Evolutionary conservation across 2,797 vertebrate species (phyloP), one percentile per base, ranked within the genome.

Genomic region (Gymnodraco acuticeps): DNA sequence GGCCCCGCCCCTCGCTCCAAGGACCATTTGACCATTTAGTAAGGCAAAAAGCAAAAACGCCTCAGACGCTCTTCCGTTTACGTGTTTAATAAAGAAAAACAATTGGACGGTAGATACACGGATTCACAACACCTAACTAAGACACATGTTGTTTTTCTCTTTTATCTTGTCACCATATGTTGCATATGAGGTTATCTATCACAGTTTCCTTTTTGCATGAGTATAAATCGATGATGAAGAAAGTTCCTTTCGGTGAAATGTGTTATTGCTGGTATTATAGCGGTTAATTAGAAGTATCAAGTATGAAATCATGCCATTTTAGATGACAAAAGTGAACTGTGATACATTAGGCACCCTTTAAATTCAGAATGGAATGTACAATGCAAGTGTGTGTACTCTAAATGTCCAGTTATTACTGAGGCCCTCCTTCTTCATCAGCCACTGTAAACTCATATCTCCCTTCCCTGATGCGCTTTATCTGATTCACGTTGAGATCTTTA

Each of bases 401-500:
- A 58, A 55, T 56, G 27, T 19, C 45, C 43, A 59, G 77, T 64
- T 75, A 66, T 77, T 73, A 60, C 48, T 56, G 48, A 20, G 12
- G 11, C 54, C 10, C 50, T 54, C 41, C 47, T 59, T 72, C 71
- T 42, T 50, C 42, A 66, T 73, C 45, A 74, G 38, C 67, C 51
- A 51, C 64, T 69, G 52, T 72, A 52, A 81, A 81, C 70, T 59
- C 64, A 66, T 78, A 64, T 82, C 38, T 75, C 61, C 50, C 64
- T 73, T 75, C 74, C 68, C 54, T 69, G 70, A 73, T 59, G 51
- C 61, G 41, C 64, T 87, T 78, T 46, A 46, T 71, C 78, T 89
- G 88, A 92, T 94, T 93, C 85, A 90, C 93, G 87, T 83, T 86
- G 82, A 64, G 83, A 73, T 80, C 64, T 81, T 59, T 71, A 67